A percentile compares a stretch with the other conserved stretches of the same genome.
phyloP scores from a whole-genome alignment of 2,113 vertebrate species.

The Mobula birostris region DNA sequence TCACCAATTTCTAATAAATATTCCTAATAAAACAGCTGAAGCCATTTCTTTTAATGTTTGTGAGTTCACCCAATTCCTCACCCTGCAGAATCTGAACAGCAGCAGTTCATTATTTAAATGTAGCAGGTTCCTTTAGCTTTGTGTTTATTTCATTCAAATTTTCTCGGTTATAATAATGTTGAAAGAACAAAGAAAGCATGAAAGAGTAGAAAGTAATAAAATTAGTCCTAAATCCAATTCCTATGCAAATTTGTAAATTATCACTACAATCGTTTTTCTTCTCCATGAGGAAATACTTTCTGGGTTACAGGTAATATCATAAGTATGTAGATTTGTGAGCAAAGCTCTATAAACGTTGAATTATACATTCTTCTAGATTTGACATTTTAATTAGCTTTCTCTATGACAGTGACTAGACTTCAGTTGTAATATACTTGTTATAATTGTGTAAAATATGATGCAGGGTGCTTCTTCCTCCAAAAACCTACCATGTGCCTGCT shows the following conservation, averaged over 20 bases:
- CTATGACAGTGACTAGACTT: too few relatives aligned
- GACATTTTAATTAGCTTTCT: too few relatives aligned
- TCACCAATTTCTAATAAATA: not conserved
- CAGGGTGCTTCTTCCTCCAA: not conserved
- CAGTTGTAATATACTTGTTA: too few relatives aligned
- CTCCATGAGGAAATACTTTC: not conserved
- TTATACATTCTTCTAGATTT: too few relatives aligned
- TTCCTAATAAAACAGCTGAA: not conserved
- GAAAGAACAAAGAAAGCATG: not conserved
- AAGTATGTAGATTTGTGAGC: too few relatives aligned
- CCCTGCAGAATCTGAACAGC: not conserved
- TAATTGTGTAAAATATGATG: not conserved
- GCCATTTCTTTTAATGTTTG: not conserved
- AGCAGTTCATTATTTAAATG: not conserved
- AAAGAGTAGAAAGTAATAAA: not conserved
- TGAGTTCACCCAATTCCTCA: not conserved
- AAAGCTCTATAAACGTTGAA: too few relatives aligned
- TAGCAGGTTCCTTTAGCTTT: not conserved
- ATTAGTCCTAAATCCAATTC: not conserved
- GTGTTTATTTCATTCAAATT: not conserved
- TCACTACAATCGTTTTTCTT: not conserved
- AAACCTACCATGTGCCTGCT: not conserved
- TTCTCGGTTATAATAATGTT: not conserved
- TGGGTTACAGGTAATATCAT: not conserved
- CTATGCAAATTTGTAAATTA: not conserved